These are phyloP conservation scores for Brachionus plicatilis DNA, from an alignment of 1,140 invertebrate species.

Conservation along the genomic window DNA sequence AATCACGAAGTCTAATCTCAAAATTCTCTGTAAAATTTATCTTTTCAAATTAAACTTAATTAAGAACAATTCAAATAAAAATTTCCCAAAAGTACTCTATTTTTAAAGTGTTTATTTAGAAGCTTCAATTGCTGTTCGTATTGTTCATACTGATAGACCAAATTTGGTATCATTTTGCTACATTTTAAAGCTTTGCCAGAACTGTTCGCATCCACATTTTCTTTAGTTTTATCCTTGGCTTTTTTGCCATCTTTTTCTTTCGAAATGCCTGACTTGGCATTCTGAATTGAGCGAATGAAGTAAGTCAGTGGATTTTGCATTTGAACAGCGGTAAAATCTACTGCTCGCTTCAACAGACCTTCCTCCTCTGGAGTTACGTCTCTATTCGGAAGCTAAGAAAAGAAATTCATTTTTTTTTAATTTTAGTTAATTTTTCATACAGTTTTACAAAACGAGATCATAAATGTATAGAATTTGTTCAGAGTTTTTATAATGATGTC, in stretches of 20 bases:
- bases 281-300: conserved; percentile 16
- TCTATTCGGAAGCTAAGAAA: conserved; percentile 1
- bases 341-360: background rate
- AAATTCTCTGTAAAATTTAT: conserved; percentile 39
- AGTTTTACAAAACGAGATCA: conserved; percentile 30
- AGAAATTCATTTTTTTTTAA: background rate
- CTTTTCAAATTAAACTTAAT: background rate
- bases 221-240: conserved; percentile 18
- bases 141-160: conserved; percentile 20
- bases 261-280: background rate
- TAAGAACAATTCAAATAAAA: background rate
- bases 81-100: background rate
- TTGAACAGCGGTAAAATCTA: conserved; percentile 32
- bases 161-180: conserved; percentile 31
- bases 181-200: background rate
- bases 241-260: conserved; percentile 26
- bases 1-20: conserved; percentile 14
- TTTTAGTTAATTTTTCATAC: background rate
- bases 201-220: background rate
- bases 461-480: conserved; percentile 11
- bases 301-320: conserved; percentile 31
- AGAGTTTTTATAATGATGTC: conserved; percentile 8
- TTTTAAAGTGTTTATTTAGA: conserved; percentile 33
- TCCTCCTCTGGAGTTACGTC: background rate
- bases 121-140: conserved; percentile 35